phyloP scores from a whole-genome alignment of 1,140 invertebrate genomes.

The Leptinotarsa lineolata region DNA sequence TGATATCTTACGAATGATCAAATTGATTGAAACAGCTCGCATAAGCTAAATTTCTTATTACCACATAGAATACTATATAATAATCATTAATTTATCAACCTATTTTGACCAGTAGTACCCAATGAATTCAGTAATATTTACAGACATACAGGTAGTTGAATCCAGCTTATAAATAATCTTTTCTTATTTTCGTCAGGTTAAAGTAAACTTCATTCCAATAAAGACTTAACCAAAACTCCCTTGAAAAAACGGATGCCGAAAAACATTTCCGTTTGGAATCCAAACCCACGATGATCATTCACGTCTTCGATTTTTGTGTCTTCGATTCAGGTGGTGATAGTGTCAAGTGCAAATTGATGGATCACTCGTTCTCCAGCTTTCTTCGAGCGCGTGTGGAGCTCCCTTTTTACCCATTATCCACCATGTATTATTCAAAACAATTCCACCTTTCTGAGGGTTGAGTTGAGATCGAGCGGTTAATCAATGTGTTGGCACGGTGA shows the following conservation, averaged over 20 bases:
- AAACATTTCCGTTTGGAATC: neutral
- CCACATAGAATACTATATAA: no score
- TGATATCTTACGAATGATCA: no score
- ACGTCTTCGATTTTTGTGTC: neutral
- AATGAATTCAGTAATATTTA: no score
- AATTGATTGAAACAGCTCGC: no score
- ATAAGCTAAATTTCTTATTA: no score
- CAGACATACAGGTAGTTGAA: no score
- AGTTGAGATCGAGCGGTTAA: slow-evolving; percentile 34
- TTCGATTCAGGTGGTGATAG: slow-evolving; percentile 48
- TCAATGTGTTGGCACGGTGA: slow-evolving; percentile 35
- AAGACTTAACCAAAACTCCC: no score
- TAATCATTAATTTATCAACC: no score
- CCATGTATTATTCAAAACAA: slow-evolving; percentile 34
- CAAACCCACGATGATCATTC: neutral
- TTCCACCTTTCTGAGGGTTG: neutral
- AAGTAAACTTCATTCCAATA: no score
- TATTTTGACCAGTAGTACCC: no score
- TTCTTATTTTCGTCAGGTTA: no score
- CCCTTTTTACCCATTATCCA: slow-evolving; percentile 16
- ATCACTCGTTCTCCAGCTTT: slow-evolving; percentile 35
- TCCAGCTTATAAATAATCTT: no score
- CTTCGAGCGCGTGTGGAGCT: slow-evolving; percentile 14
- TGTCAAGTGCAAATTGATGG: slow-evolving; percentile 46
- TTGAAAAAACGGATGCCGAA: neutral